Conservation (phyloP, 2,113 vertebrate species). For the Misgurnus anguillicaudatus region DNA sequence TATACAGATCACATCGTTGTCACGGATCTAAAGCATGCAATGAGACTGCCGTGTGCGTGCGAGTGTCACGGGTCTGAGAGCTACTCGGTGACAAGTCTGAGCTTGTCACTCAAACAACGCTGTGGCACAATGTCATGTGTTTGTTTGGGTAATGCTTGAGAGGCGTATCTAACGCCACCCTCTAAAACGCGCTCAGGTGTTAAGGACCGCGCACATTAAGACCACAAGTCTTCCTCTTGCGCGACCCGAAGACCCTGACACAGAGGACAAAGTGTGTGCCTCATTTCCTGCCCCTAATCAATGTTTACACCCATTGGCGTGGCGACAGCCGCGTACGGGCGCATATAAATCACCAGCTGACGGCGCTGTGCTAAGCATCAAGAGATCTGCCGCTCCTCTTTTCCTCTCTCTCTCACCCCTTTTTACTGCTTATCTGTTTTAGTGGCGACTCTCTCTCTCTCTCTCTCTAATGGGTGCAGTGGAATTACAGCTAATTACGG, state of each 20-base stretch:
- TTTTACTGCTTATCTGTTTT: conserved; percentile 54
- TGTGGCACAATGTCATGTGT: conserved; percentile 63
- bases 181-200: conserved; percentile 69
- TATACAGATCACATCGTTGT: conserved; percentile 42
- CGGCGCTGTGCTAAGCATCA: conserved; percentile 53
- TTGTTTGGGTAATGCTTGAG: conserved; percentile 70
- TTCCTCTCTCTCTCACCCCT: conserved; percentile 46
- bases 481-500: conserved; percentile 90
- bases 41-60: conserved; percentile 61
- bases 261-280: conserved; percentile 72
- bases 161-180: conserved; percentile 71
- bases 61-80: conserved; percentile 77
- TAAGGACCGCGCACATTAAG: conserved; percentile 70
- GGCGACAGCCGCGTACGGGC: conserved; percentile 52
- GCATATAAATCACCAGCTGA: conserved; percentile 62
- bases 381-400: conserved; percentile 51
- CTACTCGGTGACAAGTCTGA: conserved; percentile 70
- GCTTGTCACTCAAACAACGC: conserved; percentile 70
- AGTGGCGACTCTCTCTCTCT: conserved; percentile 60
- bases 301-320: conserved; percentile 71
- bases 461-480: conserved; percentile 83
- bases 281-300: conserved; percentile 78
- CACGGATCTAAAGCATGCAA: conserved; percentile 58
- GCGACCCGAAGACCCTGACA: conserved; percentile 74
- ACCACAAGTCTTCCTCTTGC: conserved; percentile 68